Evolutionary conservation across 2,888 invertebrate genomes (phyloP), one percentile per base, ranked within the genome.

Genomic region (Hirtodrosophila histrioides): DNA sequence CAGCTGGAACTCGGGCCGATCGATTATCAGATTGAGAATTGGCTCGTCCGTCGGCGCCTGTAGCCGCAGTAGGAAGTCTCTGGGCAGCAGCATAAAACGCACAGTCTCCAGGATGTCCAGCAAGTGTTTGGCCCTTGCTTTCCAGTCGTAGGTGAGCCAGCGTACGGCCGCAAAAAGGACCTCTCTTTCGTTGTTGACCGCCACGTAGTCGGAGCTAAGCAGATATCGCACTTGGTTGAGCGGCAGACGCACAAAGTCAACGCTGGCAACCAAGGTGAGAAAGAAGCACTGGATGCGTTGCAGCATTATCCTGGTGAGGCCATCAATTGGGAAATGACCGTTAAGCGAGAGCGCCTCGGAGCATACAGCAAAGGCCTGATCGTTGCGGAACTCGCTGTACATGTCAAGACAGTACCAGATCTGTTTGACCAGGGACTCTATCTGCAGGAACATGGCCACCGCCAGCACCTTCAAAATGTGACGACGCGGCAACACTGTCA

Each of bases 71-170:
- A 79, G 5, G n/a, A 35, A 62, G 0, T 57, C 11, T 0, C 4
- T 6, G 0, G 74, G 69, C 49, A 79, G 6, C 9, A 53, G 7
- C 1, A 17, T 1, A 6, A 69, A 17, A 3, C 69, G 65, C 24
- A 77, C 41, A 4, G 12, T 12, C 4, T 45, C n/a, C 45, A 70
- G 40, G 4, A 79, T n/a, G 3, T 12, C 4, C 29, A 4, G 0
- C n/a, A 56, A 5, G 6, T 69, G 40, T 3, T 44, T 0, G 0
- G 5, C 8, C 1, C 78, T 69, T 2, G 10, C 31, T 0, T 48
- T 11, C 78, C 78, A 79, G 9, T 77, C 53, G 27, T 77, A 40
- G 5, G 12, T 49, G 4, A 79, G 61, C 78, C 78, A 79, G 24
- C 71, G 78, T 1, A 79, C 17, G 6, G 75, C 77, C 3, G 77